A percentile compares a stretch with the other conserved stretches of the same genome.
Evolutionary conservation across 2,888 invertebrate genomes (phyloP).

Genomic region (Macaria notata): DNA sequence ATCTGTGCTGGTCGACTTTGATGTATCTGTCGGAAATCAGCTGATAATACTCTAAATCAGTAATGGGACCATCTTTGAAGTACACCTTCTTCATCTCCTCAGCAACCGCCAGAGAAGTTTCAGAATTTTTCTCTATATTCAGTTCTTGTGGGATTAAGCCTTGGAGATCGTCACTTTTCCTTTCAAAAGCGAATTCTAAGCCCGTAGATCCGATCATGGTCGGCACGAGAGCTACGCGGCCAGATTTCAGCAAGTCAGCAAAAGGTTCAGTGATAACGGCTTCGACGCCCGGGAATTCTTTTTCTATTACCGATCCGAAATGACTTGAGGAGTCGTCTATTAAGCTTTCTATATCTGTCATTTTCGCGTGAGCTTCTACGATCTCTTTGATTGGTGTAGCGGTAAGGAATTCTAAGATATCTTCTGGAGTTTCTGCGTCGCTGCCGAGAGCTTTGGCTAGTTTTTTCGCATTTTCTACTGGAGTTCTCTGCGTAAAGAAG

Average conservation of each 20-base stretch:
- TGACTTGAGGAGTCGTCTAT: slow-evolving; percentile 29
- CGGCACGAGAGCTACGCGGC: slow-evolving; percentile 61
- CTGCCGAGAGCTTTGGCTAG: slow-evolving; percentile 60
- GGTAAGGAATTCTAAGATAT: slow-evolving; percentile 62
- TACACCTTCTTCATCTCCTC: slow-evolving; percentile 59
- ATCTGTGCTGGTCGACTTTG: slow-evolving; percentile 60
- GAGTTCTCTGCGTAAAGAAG: slow-evolving; percentile 55
- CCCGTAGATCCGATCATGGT: slow-evolving; percentile 65
- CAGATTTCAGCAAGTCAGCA: slow-evolving; percentile 61
- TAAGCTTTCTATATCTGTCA: slow-evolving; percentile 34
- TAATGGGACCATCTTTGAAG: slow-evolving; percentile 58
- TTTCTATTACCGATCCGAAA: slow-evolving; percentile 61
- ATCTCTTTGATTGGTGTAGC: slow-evolving; percentile 63
- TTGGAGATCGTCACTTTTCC: slow-evolving; percentile 56
- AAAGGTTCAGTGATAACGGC: slow-evolving; percentile 61
- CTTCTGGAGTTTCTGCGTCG: slow-evolving; percentile 57
- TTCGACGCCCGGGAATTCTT: slow-evolving; percentile 66
- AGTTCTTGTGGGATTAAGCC: slow-evolving; percentile 58
- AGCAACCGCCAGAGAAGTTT: slow-evolving; percentile 52
- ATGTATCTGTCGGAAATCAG: slow-evolving; percentile 58
- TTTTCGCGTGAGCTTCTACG: slow-evolving; percentile 51
- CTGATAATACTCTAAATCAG: slow-evolving; percentile 53
- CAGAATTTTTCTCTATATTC: slow-evolving; percentile 55
- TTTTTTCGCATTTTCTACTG: slow-evolving; percentile 57
- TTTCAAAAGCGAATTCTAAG: slow-evolving; percentile 52